Evolutionary conservation across 2,888 invertebrate genomes (phyloP), one percentile per base, ranked within the genome.

Genomic region (Hirtodrosophila cameraria): DNA sequence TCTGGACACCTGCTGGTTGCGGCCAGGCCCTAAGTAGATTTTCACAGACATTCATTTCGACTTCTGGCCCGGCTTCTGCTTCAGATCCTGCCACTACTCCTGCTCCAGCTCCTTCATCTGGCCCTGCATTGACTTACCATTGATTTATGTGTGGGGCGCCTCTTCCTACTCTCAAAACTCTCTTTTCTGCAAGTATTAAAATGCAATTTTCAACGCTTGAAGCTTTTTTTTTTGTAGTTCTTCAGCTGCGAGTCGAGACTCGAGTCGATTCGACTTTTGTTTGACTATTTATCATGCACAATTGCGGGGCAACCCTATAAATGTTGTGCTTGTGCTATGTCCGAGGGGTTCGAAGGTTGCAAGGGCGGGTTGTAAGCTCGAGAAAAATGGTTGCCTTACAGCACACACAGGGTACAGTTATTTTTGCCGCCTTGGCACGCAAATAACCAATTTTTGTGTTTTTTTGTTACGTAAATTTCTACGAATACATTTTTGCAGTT

Each of bases 401-500:
- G 38, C 15, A 8, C 2, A 15, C 20, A 18, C 31, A 39, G 45
- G 33, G 39, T 23, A 30, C 41, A 41, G 33, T 36, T 42, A 42
- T 53, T 63, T 55, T 27, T 31, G 43, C 36, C 30, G 41, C 6
- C 25, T 28, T 62, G 20, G 62, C 75, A 78, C 79, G 75, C 75
- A 78, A 75, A 65, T 78, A 78, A 69, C 75, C 75, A 75, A 75
- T 75, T 75, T 74, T 58, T 31, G 25, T 52, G 61, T 58, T 35
- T 46, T 66, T 53, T 49, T 55, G 55, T 64, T 49, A 53, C 39
- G 38, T 38, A 38, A 58, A 38, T 41, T 57, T 49, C 42, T 11
- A 23, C 15, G 25, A 18, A 38, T 28, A 59, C 20, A 7, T 33
- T 13, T 31, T 25, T 27, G n/a, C 25, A 52, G 30, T 46, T 55